Evolutionary conservation across 2,113 vertebrate species (phyloP), one percentile per base, ranked within the genome.

Genomic region (Caretta caretta): DNA sequence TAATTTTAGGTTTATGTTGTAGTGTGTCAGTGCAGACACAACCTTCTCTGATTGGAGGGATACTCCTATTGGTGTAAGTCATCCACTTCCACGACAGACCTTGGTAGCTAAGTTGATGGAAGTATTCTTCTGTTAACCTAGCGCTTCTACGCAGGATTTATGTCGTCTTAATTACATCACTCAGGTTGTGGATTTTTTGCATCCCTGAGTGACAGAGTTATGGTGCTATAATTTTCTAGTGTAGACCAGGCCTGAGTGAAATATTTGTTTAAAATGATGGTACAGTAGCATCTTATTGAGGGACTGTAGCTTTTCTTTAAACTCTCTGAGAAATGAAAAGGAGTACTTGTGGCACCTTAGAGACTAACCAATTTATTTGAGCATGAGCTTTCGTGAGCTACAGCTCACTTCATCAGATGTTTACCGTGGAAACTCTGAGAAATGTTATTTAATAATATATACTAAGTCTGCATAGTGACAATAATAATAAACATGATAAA

Each of bases 401-500:
- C n/a, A n/a, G n/a, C n/a, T n/a, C n/a, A n/a, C n/a, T n/a, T n/a
- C n/a, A n/a, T n/a, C n/a, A n/a, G n/a, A n/a, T n/a, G n/a, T n/a
- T n/a, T n/a, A n/a, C n/a, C n/a, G n/a, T n/a, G n/a, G n/a, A n/a
- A n/a, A n/a, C 62, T 94, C 83, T 87, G 93, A 94, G 85, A 91
- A 88, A 94, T 87, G 42, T 94, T 96, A 96, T 94, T 97, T 92
- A 97, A 97, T 95, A 93, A 92, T 95, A 94, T 87, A 93, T 88
- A 97, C 96, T 96, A 94, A 90, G 91, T 93, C 92, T 94, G 85
- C 86, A 80, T 93, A 90, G 97, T 93, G 94, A 85, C 87, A 84
- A 56, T 92, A 90, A 97, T 97, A 97, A 97, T 97, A 98, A 96
- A 97, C 93, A 97, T 1, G 16, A 91, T 89, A 94, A 82, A 97